A percentile compares a stretch with the other conserved stretches of the same genome.
phyloP scores from a whole-genome alignment of 2,797 vertebrate species.

The Eptatretus atami region DNA sequence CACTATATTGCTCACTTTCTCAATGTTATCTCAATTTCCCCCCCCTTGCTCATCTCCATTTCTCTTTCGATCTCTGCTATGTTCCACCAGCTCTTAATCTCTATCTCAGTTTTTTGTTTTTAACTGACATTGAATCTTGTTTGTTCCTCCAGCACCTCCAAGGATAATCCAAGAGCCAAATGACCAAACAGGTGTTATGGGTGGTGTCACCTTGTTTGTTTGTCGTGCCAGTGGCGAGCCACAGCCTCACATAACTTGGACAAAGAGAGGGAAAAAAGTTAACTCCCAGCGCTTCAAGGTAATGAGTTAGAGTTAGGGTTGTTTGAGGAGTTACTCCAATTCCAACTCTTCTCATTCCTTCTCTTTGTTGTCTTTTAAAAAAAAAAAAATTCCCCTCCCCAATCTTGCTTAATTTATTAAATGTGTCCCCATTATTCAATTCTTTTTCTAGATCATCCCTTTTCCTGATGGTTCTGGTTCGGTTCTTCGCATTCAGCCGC shows the following conservation, averaged over 20 bases:
- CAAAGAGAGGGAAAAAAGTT: conserved; percentile 99
- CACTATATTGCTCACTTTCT: too few species aligned
- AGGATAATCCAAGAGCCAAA: conserved; percentile 87
- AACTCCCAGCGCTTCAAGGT: conserved; percentile 99
- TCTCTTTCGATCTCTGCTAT: too few species aligned
- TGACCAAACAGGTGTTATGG: conserved; percentile 88
- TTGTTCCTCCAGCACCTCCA: conserved; percentile 48
- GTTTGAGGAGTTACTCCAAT: too few species aligned
- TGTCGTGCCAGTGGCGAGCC: conserved; percentile 87
- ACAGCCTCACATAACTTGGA: conserved; percentile 94
- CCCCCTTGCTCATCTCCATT: too few species aligned
- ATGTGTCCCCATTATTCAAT: conserved; percentile 12
- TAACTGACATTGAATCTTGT: background rate
- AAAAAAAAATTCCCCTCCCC: too few species aligned
- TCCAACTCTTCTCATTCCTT: too few species aligned
- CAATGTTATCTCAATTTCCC: too few species aligned
- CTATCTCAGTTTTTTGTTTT: too few species aligned
- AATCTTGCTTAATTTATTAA: too few species aligned
- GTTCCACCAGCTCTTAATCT: too few species aligned
- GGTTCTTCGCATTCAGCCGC: conserved; percentile 85
- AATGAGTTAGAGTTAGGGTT: conserved; percentile 13
- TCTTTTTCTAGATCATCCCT: conserved; percentile 87
- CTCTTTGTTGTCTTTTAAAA: too few species aligned
- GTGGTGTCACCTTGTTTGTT: conserved; percentile 86
- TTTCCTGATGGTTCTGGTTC: conserved; percentile 96